Evolutionary conservation across 1,140 invertebrate genomes (phyloP).

Genomic region (Bicyclus anynana): DNA sequence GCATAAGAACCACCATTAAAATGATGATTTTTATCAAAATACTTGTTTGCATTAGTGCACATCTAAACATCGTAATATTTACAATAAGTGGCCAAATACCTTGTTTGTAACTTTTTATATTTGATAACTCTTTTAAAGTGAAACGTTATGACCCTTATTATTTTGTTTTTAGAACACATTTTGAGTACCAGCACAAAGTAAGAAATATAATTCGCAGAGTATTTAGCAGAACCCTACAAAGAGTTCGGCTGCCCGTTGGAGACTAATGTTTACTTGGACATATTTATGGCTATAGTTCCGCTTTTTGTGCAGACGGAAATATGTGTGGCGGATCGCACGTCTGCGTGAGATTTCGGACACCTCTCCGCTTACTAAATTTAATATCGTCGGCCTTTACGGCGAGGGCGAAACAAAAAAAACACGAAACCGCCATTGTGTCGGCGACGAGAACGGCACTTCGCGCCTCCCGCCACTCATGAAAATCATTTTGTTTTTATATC

Average conservation of each 20-base stretch:
- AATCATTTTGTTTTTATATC: conserved; percentile 75
- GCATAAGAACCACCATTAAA: too few relatives aligned
- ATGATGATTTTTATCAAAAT: too few relatives aligned
- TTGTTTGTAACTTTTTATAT: too few relatives aligned
- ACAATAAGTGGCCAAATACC: too few relatives aligned
- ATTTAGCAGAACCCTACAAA: conserved; percentile 43
- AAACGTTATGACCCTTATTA: too few relatives aligned
- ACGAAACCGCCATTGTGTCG: conserved; percentile 74
- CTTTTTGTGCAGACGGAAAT: conserved; percentile 75
- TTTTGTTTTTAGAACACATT: too few relatives aligned
- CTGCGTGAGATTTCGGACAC: conserved; percentile 76
- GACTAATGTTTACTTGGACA: conserved; percentile 77
- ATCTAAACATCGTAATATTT: too few relatives aligned
- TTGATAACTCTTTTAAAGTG: too few relatives aligned
- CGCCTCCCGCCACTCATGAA: conserved; percentile 75
- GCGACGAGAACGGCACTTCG: conserved; percentile 71
- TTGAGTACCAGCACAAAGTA: background rate
- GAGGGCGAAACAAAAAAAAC: conserved; percentile 64
- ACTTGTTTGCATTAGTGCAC: too few relatives aligned
- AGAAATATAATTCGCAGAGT: conserved; percentile 12
- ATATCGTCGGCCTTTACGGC: conserved; percentile 72
- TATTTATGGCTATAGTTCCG: conserved; percentile 77
- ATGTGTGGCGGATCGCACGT: conserved; percentile 76
- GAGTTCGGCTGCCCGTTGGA: conserved; percentile 48
- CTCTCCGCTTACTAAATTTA: conserved; percentile 77